A percentile compares a stretch with the other conserved stretches of the same genome.
Evolutionary conservation across 2,113 vertebrate genomes (phyloP).

Genomic region (Ameiurus melas): DNA sequence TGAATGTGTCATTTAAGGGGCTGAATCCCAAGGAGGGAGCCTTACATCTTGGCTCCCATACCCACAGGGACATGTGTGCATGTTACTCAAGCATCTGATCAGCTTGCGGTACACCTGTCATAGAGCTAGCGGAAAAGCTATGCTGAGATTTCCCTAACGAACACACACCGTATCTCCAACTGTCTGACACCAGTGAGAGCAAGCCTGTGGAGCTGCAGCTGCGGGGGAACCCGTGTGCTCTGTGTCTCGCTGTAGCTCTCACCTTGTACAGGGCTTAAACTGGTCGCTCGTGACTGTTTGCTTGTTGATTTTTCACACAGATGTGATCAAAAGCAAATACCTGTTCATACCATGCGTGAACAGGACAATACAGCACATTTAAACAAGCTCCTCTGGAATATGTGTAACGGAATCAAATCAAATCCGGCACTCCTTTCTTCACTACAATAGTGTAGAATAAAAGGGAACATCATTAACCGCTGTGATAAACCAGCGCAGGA

Average conservation of each 20-base stretch:
- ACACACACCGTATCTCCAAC: conserved; percentile 10
- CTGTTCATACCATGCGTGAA: background rate
- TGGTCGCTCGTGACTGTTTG: conserved; percentile 5
- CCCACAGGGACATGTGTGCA: conserved; percentile 48
- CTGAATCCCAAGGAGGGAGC: conserved; percentile 49
- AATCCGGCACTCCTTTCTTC: background rate
- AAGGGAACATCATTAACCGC: background rate
- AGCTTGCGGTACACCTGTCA: conserved; percentile 41
- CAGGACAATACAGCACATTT: background rate
- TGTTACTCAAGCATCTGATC: conserved; percentile 57
- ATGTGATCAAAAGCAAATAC: conserved; percentile 30
- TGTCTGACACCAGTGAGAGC: background rate
- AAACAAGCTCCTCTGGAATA: background rate
- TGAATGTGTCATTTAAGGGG: conserved; percentile 51
- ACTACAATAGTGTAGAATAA: background rate
- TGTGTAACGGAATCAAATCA: background rate
- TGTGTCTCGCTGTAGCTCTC: background rate
- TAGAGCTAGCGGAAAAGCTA: conserved; percentile 17
- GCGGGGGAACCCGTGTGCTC: background rate
- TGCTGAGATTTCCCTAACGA: conserved; percentile 39
- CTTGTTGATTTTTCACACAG: conserved; percentile 16
- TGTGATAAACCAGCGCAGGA: conserved; percentile 6
- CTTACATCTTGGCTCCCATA: conserved; percentile 39
- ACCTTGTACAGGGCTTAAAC: background rate
- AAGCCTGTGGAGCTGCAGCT: conserved; percentile 11